Evolutionary conservation across 1,140 invertebrate species (phyloP), one percentile per base, ranked within the genome.

Genomic region (Popillia japonica): DNA sequence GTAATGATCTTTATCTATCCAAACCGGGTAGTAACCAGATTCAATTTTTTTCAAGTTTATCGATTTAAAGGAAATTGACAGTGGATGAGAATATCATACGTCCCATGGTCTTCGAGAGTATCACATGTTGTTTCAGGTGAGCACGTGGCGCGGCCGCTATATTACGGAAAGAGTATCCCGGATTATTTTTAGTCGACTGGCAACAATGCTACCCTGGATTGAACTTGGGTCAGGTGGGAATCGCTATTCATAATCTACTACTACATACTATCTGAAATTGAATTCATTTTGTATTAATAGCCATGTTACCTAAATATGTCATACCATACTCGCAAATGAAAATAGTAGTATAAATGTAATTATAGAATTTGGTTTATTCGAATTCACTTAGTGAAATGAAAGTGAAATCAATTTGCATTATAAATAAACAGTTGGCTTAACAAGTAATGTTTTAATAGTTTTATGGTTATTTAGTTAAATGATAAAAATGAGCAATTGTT

Each of bases 101-200:
- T 55, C 48, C 14, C 14, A 55, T 55, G 48, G 17, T 17, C n/a
- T 55, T 55, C n/a, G 17, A 55, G 14, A 55, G 17, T 55, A 55
- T 55, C 72, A 74, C 72, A 74, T 74, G 72, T 40, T 20, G 72
- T 17, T 41, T 74, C 72, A 74, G 72, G 72, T 74, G 34, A 42
- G 41, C 72, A 74, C 72, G 72, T 74, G 72, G 6, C 72, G 2
- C 8, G 6, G 11, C 14, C 34, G 3, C 34, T 40, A 74, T 14
- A 17, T 55, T 34, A 34, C 7, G 14, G 48, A 55, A 55, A 55
- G 48, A 17, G 14, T 55, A 55, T 55, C 6, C 48, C 17, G 48
- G 48, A n/a, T 55, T 55, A 55, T 55, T 55, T 55, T 55, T 55
- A 55, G 48, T 17, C 14, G 17, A 17, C 14, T 55, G 48, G 14